Conservation (phyloP, 2,797 vertebrate genomes). For the Huso huso region DNA sequence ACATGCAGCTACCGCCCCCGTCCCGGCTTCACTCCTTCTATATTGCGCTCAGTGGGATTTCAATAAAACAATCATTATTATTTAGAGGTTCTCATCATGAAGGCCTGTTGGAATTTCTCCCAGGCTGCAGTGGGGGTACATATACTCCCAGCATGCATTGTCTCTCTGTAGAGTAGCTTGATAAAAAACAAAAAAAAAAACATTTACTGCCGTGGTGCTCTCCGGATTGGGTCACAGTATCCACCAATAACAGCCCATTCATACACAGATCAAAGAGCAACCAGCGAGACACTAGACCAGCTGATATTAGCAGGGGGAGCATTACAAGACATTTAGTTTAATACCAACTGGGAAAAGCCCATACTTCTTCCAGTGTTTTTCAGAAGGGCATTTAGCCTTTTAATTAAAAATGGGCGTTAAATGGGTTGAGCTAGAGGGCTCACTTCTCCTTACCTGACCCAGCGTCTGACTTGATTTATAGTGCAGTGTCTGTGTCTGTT, state of each 20-base stretch:
- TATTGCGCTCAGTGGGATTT: slow-evolving; percentile 64
- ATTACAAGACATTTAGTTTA: not conserved
- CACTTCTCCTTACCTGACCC: too few relatives aligned
- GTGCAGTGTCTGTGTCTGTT: too few relatives aligned
- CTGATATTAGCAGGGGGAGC: not conserved
- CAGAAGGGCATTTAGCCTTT: too few relatives aligned
- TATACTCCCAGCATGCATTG: slow-evolving; percentile 50
- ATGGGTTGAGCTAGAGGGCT: not conserved
- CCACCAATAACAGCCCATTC: not conserved
- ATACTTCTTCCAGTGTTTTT: too few relatives aligned
- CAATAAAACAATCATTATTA: slow-evolving; percentile 41
- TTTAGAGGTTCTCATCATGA: slow-evolving; percentile 44
- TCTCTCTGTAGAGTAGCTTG: slow-evolving; percentile 47
- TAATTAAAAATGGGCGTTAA: not conserved
- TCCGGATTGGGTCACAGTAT: not conserved
- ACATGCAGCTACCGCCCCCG: slow-evolving; percentile 37
- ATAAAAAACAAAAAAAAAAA: slow-evolving; percentile 46
- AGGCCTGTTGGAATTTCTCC: slow-evolving; percentile 54
- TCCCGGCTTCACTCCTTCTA: slow-evolving; percentile 29
- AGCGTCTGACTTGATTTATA: too few relatives aligned
- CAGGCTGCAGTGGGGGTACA: slow-evolving; percentile 48
- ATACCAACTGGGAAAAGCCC: too few relatives aligned
- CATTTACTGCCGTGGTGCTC: too few relatives aligned
- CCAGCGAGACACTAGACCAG: not conserved
- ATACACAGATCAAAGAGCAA: not conserved